Conservation (phyloP, 37 sponge, comb jelly and placozoan species). For the Spongilla lacustris region DNA sequence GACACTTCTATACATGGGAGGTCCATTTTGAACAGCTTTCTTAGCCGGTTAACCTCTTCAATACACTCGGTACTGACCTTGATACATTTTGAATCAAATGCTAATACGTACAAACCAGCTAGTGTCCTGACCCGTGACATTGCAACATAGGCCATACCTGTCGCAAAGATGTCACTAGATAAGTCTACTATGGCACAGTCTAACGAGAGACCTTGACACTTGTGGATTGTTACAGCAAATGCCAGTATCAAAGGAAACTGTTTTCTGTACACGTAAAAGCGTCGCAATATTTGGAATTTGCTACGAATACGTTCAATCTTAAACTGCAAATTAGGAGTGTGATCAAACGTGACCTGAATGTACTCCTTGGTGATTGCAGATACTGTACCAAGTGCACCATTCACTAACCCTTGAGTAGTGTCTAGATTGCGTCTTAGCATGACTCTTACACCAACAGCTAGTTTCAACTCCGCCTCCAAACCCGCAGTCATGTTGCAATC, state of each 20-base stretch:
- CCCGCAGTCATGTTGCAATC: slow-evolving; percentile 71
- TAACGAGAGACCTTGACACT: slow-evolving; percentile 62
- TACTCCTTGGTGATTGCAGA: not conserved
- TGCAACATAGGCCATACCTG: slow-evolving; percentile 72
- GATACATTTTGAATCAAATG: slow-evolving; percentile 27
- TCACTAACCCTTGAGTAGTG: slow-evolving; percentile 50
- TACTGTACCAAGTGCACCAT: slow-evolving; percentile 65
- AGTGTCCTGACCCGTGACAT: slow-evolving; percentile 50
- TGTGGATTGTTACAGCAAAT: slow-evolving; percentile 60
- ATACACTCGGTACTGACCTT: slow-evolving; percentile 15
- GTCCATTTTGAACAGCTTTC: not conserved
- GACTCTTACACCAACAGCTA: slow-evolving; percentile 66
- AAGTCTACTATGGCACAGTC: slow-evolving; percentile 68
- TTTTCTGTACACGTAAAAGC: slow-evolving; percentile 34
- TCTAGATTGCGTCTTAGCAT: slow-evolving; percentile 74
- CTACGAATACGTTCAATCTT: slow-evolving; percentile 29
- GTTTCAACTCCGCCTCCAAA: slow-evolving; percentile 34
- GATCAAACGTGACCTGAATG: slow-evolving; percentile 63
- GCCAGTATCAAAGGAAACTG: slow-evolving; percentile 61
- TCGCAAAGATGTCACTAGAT: slow-evolving; percentile 33
- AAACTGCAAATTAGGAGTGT: slow-evolving; percentile 21
- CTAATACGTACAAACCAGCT: slow-evolving; percentile 30
- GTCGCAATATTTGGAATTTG: slow-evolving; percentile 45
- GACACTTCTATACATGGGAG: not conserved
- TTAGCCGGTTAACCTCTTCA: slow-evolving; percentile 15